Conservation (phyloP, 2,888 invertebrate species). For the Dorcus hopei region DNA sequence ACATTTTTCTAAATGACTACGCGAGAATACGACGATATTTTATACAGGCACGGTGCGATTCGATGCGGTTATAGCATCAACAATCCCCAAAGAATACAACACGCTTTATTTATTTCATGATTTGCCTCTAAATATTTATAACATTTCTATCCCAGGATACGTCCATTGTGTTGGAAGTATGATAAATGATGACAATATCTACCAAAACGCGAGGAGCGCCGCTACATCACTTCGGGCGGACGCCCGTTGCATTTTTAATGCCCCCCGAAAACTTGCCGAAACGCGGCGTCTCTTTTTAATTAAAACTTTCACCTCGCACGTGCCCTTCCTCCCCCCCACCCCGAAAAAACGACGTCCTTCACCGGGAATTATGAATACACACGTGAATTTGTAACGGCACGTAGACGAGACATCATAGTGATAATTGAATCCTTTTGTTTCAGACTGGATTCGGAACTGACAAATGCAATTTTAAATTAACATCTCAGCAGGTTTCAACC, state of each 20-base stretch:
- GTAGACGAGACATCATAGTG: too few species aligned
- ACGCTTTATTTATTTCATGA: slow-evolving; percentile 43
- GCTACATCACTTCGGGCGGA: slow-evolving; percentile 28
- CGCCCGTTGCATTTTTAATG: slow-evolving; percentile 32
- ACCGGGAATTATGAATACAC: too few species aligned
- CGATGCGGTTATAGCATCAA: slow-evolving; percentile 24
- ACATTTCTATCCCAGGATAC: slow-evolving; percentile 41
- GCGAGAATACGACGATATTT: slow-evolving; percentile 29
- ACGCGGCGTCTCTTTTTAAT: neutral
- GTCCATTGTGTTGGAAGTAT: slow-evolving; percentile 38
- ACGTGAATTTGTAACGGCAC: too few species aligned
- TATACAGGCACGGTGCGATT: slow-evolving; percentile 24
- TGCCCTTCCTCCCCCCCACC: too few species aligned
- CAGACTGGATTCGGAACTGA: too few species aligned
- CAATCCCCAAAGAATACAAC: slow-evolving; percentile 17
- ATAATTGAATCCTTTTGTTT: too few species aligned
- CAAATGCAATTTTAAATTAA: too few species aligned
- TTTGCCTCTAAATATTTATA: slow-evolving; percentile 47
- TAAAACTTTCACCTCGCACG: neutral
- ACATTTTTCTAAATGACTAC: slow-evolving; percentile 35
- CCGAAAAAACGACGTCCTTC: too few species aligned
- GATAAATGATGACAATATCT: slow-evolving; percentile 43
- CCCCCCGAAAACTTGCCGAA: neutral
- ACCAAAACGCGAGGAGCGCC: slow-evolving; percentile 27
- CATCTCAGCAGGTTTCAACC: too few species aligned